A percentile compares a stretch with the other conserved stretches of the same genome.
phyloP scores from a whole-genome alignment of 2,113 vertebrate species.

The Leucoraja erinaceus region DNA sequence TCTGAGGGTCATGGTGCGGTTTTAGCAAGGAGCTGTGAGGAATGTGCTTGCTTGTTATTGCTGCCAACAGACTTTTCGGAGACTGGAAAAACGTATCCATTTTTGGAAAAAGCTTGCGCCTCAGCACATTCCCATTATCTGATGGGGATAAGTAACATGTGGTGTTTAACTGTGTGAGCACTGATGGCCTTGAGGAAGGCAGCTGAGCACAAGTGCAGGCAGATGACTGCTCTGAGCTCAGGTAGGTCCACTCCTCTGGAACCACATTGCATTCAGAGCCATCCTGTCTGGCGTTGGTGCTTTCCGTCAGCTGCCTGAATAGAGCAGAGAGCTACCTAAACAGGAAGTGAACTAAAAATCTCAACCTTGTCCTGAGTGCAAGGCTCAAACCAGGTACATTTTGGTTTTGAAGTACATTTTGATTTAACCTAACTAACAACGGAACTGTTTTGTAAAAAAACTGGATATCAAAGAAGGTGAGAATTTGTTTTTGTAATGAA shows the following conservation, averaged over 20 bases:
- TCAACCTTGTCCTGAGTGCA: background rate
- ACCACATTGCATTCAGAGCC: background rate
- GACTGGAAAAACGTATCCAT: constrained; percentile 31
- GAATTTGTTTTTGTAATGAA: background rate
- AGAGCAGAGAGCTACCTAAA: background rate
- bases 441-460: too few relatives aligned
- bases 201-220: background rate
- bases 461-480: background rate
- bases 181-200: background rate
- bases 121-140: constrained; percentile 8
- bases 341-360: constrained; percentile 10
- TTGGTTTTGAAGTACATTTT: background rate
- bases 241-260: background rate
- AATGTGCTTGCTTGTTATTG: constrained; percentile 31
- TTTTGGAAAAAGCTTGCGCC: constrained; percentile 29
- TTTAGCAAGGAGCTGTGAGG: constrained; percentile 2
- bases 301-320: background rate
- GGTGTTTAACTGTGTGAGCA: constrained; percentile 19
- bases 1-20: background rate
- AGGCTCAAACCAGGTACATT: background rate
- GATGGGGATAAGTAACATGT: constrained; percentile 15
- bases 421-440: background rate
- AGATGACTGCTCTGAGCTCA: background rate
- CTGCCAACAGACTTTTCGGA: constrained; percentile 7
- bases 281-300: background rate